These are phyloP conservation scores for Lordiphosa collinella DNA, from an alignment of 1,140 invertebrate genomes.

Conservation along the genomic window DNA sequence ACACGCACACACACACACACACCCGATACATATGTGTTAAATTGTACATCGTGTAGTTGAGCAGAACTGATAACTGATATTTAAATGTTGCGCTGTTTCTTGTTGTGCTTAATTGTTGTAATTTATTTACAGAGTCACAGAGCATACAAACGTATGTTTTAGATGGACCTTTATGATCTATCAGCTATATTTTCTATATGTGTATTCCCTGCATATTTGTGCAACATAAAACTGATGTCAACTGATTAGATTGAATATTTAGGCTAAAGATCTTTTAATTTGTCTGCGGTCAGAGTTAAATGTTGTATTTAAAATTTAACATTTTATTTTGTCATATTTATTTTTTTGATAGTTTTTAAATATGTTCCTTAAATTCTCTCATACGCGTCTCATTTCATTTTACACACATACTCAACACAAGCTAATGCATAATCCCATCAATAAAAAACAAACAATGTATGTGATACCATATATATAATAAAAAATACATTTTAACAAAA, in stretches of 20 bases:
- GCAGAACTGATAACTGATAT: constrained; percentile 66
- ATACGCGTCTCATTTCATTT: constrained; percentile 35
- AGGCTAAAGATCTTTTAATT: constrained; percentile 32
- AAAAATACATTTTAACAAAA: constrained; percentile 42
- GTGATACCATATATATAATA: constrained; percentile 56
- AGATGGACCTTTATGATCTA: neutral
- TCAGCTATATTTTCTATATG: constrained; percentile 12
- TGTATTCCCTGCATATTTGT: constrained; percentile 7
- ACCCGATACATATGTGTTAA: constrained; percentile 8
- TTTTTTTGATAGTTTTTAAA: constrained; percentile 33
- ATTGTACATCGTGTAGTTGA: constrained; percentile 41
- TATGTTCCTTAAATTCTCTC: constrained; percentile 61
- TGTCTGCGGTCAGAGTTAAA: constrained; percentile 36
- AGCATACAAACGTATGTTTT: neutral
- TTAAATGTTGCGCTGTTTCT: constrained; percentile 50
- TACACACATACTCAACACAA: constrained; percentile 30
- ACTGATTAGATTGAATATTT: constrained; percentile 28
- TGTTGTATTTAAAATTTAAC: constrained; percentile 28
- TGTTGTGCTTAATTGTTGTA: constrained; percentile 36
- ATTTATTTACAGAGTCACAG: constrained; percentile 2
- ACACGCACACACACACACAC: neutral
- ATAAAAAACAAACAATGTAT: constrained; percentile 47
- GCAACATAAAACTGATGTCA: constrained; percentile 33
- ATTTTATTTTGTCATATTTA: constrained; percentile 23
- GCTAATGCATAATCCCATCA: constrained; percentile 21